These are phyloP conservation scores for Pogoniulus pusillus DNA, from an alignment of 2,797 vertebrate species.

Conservation along the genomic window DNA sequence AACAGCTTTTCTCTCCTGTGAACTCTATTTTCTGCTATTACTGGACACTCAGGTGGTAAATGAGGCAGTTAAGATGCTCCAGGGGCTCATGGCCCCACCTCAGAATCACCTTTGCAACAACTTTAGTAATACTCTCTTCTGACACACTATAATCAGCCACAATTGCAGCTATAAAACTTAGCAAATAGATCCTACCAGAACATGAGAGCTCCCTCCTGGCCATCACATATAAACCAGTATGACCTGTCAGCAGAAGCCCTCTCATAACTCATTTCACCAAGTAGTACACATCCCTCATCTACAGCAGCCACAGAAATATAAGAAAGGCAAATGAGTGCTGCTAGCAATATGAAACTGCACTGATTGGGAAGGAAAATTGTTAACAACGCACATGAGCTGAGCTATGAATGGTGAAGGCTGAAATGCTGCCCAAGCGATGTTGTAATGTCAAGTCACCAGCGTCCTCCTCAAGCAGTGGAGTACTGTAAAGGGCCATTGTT, in stretches of 20 bases:
- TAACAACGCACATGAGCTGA: neutral
- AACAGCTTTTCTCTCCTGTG: neutral
- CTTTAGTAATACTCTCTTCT: neutral
- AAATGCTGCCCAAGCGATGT: neutral
- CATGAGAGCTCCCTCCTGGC: neutral
- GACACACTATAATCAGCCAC: neutral
- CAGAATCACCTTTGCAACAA: conserved; percentile 11
- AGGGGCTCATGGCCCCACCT: conserved; percentile 1
- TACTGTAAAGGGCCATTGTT: neutral
- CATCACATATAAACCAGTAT: neutral
- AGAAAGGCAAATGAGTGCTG: neutral
- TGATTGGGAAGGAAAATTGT: neutral
- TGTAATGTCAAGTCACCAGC: neutral
- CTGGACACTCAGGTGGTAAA: neutral
- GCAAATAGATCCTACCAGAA: neutral
- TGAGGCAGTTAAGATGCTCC: conserved; percentile 22
- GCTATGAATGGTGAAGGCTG: neutral
- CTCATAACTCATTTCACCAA: neutral
- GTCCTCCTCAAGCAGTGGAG: neutral
- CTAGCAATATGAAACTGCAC: neutral
- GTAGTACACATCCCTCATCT: neutral
- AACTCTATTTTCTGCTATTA: conserved; percentile 20
- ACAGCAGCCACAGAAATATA: neutral
- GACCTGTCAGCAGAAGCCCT: neutral
- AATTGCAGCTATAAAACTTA: neutral